Evolutionary conservation across 2,888 invertebrate species (phyloP).

Genomic region (Ligdia adustata): DNA sequence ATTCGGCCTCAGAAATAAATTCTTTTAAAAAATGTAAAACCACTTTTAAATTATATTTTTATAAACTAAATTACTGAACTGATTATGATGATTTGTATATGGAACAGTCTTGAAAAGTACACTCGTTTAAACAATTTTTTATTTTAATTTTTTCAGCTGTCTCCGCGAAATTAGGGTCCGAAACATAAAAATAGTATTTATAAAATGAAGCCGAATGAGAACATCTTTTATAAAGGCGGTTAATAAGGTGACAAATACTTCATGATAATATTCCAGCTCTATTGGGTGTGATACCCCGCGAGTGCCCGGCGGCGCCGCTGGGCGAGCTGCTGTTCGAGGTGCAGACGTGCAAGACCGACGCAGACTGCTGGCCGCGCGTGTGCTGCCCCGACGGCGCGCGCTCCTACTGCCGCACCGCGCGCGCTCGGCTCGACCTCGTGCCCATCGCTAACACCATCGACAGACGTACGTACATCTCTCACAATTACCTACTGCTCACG

Average conservation of each 20-base stretch:
- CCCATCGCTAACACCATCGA: constrained; percentile 86
- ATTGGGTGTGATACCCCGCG: constrained; percentile 87
- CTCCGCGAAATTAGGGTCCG: too few relatives aligned
- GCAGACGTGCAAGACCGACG: constrained; percentile 86
- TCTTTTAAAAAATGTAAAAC: too few relatives aligned
- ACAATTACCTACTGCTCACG: not conserved
- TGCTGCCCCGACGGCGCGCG: constrained; percentile 89
- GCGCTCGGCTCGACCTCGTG: constrained; percentile 86
- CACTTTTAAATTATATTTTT: too few relatives aligned
- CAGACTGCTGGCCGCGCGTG: constrained; percentile 89
- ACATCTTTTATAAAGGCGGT: not conserved
- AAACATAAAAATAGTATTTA: too few relatives aligned
- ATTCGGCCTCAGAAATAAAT: too few relatives aligned
- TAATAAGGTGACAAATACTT: too few relatives aligned
- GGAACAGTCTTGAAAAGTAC: too few relatives aligned
- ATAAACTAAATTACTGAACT: too few relatives aligned
- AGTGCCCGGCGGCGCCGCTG: constrained; percentile 87
- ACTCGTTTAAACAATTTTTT: too few relatives aligned
- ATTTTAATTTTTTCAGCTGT: too few relatives aligned
- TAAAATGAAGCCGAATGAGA: not conserved
- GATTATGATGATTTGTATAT: too few relatives aligned
- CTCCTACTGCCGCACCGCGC: constrained; percentile 89
- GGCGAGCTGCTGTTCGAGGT: constrained; percentile 89
- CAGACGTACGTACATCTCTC: constrained; percentile 79
- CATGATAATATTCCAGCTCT: constrained; percentile 76